These are phyloP conservation scores for Zoanthus sociatus DNA, from an alignment of 92 coral and sea anemone genomes.

Conservation along the genomic window DNA sequence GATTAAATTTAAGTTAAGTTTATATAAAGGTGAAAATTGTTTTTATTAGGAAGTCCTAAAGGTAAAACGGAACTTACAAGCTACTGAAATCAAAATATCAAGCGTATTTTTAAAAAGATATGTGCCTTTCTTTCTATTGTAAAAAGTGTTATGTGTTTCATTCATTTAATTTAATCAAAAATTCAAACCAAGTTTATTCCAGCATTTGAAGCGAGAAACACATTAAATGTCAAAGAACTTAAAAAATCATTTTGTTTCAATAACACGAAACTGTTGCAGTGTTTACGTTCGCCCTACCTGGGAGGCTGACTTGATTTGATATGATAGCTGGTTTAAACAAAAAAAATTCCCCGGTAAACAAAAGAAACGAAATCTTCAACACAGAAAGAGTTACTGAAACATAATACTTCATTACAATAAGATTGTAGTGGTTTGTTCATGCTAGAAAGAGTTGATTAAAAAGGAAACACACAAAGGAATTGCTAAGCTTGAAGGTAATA, in stretches of 20 bases:
- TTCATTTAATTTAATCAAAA: background rate
- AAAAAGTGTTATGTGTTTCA: background rate
- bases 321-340: constrained; percentile 23
- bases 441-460: background rate
- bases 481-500: background rate
- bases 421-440: background rate
- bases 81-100: background rate
- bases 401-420: background rate
- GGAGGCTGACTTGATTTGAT: constrained; percentile 35
- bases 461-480: too few species aligned
- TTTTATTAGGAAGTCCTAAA: constrained; percentile 25
- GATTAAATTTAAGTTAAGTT: constrained; percentile 26
- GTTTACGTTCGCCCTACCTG: constrained; percentile 23
- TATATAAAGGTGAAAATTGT: constrained; percentile 18
- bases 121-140: constrained; percentile 1
- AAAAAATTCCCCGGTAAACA: constrained; percentile 25
- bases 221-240: background rate
- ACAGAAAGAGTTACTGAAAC: constrained; percentile 11
- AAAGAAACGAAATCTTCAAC: background rate
- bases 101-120: background rate
- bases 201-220: constrained; percentile 1
- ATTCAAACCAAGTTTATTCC: background rate
- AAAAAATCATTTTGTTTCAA: background rate
- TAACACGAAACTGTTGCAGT: constrained; percentile 15
- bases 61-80: background rate